phyloP scores from a whole-genome alignment of 2,888 invertebrate species.

The Cyclophora punctaria region DNA sequence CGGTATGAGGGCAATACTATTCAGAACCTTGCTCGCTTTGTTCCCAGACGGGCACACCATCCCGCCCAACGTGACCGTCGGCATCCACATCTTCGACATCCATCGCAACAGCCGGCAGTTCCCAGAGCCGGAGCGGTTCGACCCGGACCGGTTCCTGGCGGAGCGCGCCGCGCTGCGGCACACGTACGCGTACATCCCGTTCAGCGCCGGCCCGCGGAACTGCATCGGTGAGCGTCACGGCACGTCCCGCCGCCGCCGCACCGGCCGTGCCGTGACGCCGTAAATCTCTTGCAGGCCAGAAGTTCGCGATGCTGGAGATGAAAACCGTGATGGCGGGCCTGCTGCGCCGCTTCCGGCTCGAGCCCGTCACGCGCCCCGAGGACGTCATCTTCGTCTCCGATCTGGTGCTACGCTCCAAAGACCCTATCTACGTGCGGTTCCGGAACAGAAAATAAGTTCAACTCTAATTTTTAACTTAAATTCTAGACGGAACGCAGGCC shows the following conservation, averaged over 20 bases:
- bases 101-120: constrained; percentile 78
- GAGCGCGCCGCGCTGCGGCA: constrained; percentile 62
- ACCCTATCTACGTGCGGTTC: constrained; percentile 41
- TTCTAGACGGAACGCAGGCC: too few relatives aligned
- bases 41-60: not conserved
- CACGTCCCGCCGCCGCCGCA: too few relatives aligned
- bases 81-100: constrained; percentile 71
- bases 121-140: constrained; percentile 77
- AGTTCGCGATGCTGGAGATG: constrained; percentile 65
- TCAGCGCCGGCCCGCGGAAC: constrained; percentile 78
- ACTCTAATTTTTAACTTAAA: too few relatives aligned
- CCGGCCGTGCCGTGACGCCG: too few relatives aligned
- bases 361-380: constrained; percentile 40
- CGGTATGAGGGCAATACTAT: too few relatives aligned
- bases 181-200: constrained; percentile 77
- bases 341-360: constrained; percentile 53
- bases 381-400: constrained; percentile 24
- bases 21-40: not conserved
- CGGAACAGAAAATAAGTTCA: constrained; percentile 6
- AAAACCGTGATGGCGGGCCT: constrained; percentile 63
- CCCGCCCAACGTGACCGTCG: constrained; percentile 10
- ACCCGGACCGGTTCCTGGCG: constrained; percentile 80
- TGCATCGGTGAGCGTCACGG: constrained; percentile 50
- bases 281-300: constrained; percentile 54
- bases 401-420: constrained; percentile 31